Base-by-base conservation (phyloP, 2,888 invertebrate species). In the Drosophila paranaensis region DNA sequence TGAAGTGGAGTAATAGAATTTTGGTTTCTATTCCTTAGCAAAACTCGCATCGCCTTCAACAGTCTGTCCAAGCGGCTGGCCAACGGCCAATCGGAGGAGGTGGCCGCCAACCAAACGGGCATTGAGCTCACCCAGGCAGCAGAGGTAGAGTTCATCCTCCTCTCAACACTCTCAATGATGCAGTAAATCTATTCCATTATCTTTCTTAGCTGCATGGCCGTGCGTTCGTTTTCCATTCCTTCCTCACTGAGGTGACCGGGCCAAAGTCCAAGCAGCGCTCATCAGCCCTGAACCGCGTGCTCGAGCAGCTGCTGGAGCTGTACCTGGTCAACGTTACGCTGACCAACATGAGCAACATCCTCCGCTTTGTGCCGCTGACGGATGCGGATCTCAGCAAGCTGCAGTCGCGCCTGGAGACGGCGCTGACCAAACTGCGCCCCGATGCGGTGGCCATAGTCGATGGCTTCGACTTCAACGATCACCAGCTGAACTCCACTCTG, bases 391-490 rank as follows among this genome's bases (percentile, higher is more conserved):
- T 92, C 16, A 70, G 72, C 20, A 90, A 93, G 20, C 85, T 97
- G 42, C 96, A 96, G 90, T 91, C 92, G 50, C 95, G 96, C 93
- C 94, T 97, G 80, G 96, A 96, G 88, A 94, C 95, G 11, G 93
- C 96, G 56, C 93, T 98, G 61, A 93, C 93, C 2, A 93, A 94
- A n/a, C 93, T 99, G 45, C 95, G 98, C 45, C 97, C 97, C 1
- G 96, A 98, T 92, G 98, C 97, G 0, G 96, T 99, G 0, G 96
- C 96, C 0, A 94, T 99, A 37, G 98, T 98, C 0, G 99, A 99
- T 93, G 95, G 97, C 13, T 99, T 98, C 91, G 98, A 98, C 91
- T 95, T 97, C 46, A 94, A 94, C 20, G 97, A 97, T 89, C 95
- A 95, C 90, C 95, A 96, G 71, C 92, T 97, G 8, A 94, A 94